Evolutionary conservation across 2,113 vertebrate species (phyloP).

Genomic region (Lanius ludovicianus): DNA sequence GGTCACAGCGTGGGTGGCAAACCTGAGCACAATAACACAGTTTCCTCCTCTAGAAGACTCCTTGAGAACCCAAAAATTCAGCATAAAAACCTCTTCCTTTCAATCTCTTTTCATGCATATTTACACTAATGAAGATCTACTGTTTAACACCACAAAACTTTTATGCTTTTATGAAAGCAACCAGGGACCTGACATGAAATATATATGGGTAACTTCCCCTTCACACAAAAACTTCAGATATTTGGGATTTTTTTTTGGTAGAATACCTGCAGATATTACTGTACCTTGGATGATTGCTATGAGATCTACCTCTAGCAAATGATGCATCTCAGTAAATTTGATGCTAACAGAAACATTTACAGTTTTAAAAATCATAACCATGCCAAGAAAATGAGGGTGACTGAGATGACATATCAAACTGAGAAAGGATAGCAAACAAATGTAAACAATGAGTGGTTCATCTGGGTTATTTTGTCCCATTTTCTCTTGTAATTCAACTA

Average conservation of each 20-base stretch:
- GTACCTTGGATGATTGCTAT: not conserved
- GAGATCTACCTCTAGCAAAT: not conserved
- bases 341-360: not conserved
- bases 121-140: not conserved
- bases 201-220: not conserved
- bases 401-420: not conserved
- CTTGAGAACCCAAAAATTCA: not conserved
- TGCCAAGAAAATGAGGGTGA: not conserved
- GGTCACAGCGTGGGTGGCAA: not conserved
- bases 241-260: not conserved
- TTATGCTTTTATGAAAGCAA: not conserved
- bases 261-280: not conserved
- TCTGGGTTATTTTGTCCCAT: not conserved
- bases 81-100: not conserved
- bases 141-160: not conserved
- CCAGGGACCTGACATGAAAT: not conserved
- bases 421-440: not conserved
- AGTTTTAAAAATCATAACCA: not conserved
- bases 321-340: not conserved
- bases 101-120: accelerated
- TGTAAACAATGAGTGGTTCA: not conserved
- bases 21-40: not conserved
- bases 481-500: not conserved
- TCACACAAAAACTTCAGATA: not conserved
- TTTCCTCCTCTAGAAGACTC: not conserved